Base-by-base conservation (phyloP, 1,140 invertebrate genomes). In the Arctopsyche grandis region DNA sequence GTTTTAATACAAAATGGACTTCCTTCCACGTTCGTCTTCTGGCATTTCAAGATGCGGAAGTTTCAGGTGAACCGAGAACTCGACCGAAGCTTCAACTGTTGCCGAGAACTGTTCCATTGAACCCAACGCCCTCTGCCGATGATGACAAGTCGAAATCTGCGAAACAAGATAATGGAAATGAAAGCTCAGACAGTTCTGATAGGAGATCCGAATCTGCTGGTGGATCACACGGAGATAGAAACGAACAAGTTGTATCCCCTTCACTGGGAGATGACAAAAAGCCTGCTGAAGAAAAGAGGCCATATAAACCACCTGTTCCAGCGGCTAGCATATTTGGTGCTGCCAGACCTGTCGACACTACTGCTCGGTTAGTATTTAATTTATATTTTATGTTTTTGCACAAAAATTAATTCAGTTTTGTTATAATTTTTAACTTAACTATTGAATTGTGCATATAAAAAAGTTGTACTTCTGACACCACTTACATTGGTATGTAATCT, bases 281-380 rank as follows among this genome's bases (percentile, higher is more conserved):
- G 63, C n/a, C 43, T 26, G n/a, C 22, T 10, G 24, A 52, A 63
- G 22, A 66, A 12, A 21, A 22, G 10, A 24, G 14, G 14, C 63
- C 63, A 22, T 66, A 66, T 22, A 84, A 89, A 52, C 86, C 90
- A 63, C 86, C 90, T 5, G 89, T 89, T 43, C 85, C 91, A 5
- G 86, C 91, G 0, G 88, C 90, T 24, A 93, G 94, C 75, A 97
- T 98, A 82, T 98, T 98, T 86, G 97, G 97, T 38, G 93, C 91
- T 22, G 97, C 97, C 26, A 97, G 95, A 86, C 97, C 97, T 7
- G 97, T 99, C 0, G 96, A 99, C 86, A 99, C 97, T 12, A 92
- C 94, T 52, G 93, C 95, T 5, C 90, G 91, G 80, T 76, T 87
- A 87, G 87, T 66, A 24, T 71, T 66, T 9, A 1, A 9, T 66